phyloP scores from a whole-genome alignment of 2,797 vertebrate species.

The Pempheris klunzingeri region DNA sequence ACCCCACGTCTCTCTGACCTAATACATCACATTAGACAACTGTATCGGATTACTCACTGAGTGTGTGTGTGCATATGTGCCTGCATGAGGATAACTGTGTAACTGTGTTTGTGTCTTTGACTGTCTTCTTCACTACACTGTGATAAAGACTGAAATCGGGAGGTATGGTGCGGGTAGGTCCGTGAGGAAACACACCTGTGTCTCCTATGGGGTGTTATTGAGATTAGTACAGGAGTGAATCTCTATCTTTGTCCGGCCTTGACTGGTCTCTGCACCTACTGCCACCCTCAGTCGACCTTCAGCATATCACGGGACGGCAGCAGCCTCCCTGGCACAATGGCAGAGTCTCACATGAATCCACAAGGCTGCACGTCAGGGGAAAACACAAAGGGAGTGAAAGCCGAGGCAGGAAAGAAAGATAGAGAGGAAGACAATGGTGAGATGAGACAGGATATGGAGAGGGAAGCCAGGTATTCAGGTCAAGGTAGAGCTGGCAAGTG shows the following conservation, averaged over 20 bases:
- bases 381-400: constrained; percentile 11
- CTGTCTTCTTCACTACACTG: constrained; percentile 28
- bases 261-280: constrained; percentile 31
- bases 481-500: neutral
- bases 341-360: constrained; percentile 46
- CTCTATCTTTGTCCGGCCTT: constrained; percentile 28
- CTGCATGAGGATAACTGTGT: constrained; percentile 1
- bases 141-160: constrained; percentile 41
- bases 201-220: constrained; percentile 38
- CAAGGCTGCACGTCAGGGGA: constrained; percentile 18
- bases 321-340: constrained; percentile 15
- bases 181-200: constrained; percentile 10
- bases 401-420: neutral
- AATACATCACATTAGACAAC: constrained; percentile 27
- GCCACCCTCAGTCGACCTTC: constrained; percentile 50
- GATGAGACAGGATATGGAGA: neutral
- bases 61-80: neutral
- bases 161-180: neutral
- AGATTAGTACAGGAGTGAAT: constrained; percentile 19
- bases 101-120: constrained; percentile 39
- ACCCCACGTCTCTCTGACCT: constrained; percentile 42
- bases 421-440: constrained; percentile 8
- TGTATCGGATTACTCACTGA: constrained; percentile 6
- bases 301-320: constrained; percentile 39
- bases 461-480: neutral